Evolutionary conservation across 2,113 vertebrate species (phyloP).

Genomic region (Herpailurus yagouaroundi): DNA sequence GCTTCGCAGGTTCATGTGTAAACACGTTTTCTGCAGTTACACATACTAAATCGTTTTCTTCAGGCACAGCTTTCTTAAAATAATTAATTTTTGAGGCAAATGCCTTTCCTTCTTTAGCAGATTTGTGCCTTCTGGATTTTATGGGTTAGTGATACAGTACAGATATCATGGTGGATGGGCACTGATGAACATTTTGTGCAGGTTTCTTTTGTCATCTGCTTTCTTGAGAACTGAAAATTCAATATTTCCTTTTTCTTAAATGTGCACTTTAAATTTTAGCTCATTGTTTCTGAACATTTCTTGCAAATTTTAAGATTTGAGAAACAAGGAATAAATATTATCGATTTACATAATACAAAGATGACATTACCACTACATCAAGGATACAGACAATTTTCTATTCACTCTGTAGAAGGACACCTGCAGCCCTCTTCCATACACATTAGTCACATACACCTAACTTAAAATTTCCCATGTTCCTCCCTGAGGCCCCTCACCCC

Average conservation of each 20-base stretch:
- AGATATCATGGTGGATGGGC: background rate
- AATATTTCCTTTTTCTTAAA: background rate
- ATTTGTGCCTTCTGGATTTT: background rate
- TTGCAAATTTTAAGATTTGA: background rate
- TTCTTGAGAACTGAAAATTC: background rate
- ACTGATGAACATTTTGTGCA: background rate
- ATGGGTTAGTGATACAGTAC: background rate
- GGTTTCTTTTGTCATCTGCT: background rate
- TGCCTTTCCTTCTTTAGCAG: background rate
- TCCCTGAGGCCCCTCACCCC: background rate
- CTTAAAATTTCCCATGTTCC: background rate
- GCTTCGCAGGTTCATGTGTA: background rate
- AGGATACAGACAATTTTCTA: background rate
- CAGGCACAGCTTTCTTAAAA: background rate
- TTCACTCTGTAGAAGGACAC: background rate
- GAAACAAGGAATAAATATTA: background rate
- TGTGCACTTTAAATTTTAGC: background rate
- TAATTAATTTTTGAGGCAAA: background rate
- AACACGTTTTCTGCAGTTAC: background rate
- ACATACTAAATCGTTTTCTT: background rate
- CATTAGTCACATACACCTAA: background rate
- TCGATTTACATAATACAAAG: background rate
- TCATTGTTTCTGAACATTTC: background rate
- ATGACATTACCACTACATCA: background rate
- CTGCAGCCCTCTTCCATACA: background rate